phyloP scores from a whole-genome alignment of 2,888 invertebrate species.

The Electrophaes corylata region DNA sequence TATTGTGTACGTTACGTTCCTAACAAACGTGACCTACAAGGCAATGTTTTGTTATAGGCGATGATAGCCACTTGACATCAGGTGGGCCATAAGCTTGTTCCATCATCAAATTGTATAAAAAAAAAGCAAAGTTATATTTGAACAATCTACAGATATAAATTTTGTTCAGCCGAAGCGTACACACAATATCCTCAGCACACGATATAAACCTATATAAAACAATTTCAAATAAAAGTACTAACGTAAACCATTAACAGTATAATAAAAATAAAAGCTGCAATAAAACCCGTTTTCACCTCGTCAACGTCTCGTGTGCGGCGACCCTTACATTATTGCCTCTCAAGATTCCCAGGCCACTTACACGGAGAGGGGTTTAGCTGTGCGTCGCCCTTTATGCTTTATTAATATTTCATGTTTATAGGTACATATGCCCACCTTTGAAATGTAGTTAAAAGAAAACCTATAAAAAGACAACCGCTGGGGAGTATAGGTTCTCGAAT shows the following conservation, averaged over 20 bases:
- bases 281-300: constrained; percentile 36
- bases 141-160: too few relatives aligned
- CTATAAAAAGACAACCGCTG: too few relatives aligned
- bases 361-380: constrained; percentile 41
- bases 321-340: constrained; percentile 42
- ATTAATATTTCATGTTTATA: constrained; percentile 32
- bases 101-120: too few relatives aligned
- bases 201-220: constrained; percentile 8
- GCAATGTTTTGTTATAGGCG: too few relatives aligned
- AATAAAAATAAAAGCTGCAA: constrained; percentile 37
- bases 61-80: too few relatives aligned
- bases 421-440: neutral
- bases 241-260: constrained; percentile 25
- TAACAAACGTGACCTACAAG: too few relatives aligned
- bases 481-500: too few relatives aligned
- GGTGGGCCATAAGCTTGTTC: too few relatives aligned
- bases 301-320: constrained; percentile 37
- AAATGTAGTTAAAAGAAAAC: neutral
- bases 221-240: constrained; percentile 14
- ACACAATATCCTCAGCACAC: neutral
- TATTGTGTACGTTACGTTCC: too few relatives aligned
- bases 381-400: constrained; percentile 38
- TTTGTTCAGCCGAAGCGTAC: too few relatives aligned
- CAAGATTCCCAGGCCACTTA: constrained; percentile 20
- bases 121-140: too few relatives aligned